phyloP scores from a whole-genome alignment of 2,888 invertebrate genomes.

The Dastarcus helophoroides region DNA sequence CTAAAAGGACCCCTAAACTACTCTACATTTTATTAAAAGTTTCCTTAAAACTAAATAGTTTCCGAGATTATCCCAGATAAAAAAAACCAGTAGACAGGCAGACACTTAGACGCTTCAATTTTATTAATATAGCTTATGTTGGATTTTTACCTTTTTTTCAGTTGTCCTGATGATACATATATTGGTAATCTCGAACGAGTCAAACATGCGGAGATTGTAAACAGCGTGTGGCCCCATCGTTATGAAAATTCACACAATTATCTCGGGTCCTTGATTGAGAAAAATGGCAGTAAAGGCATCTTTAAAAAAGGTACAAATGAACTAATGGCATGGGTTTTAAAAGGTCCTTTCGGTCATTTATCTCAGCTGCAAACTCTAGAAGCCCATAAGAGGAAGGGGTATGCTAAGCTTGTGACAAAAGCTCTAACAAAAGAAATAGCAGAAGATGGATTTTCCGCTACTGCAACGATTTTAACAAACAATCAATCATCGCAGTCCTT shows the following conservation, averaged over 20 bases:
- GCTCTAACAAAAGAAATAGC: constrained; percentile 28
- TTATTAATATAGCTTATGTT: too few species aligned
- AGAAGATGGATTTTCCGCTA: constrained; percentile 24
- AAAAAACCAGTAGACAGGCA: too few species aligned
- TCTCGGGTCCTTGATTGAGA: constrained; percentile 24
- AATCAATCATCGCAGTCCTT: constrained; percentile 30
- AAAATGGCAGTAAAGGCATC: constrained; percentile 31
- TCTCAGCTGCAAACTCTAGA: constrained; percentile 31
- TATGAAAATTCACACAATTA: constrained; percentile 24
- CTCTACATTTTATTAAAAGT: too few species aligned
- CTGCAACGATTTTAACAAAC: constrained; percentile 24
- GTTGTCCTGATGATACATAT: constrained; percentile 26
- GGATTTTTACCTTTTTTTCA: too few species aligned
- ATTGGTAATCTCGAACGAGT: constrained; percentile 23
- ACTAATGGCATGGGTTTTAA: constrained; percentile 32
- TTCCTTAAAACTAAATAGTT: too few species aligned
- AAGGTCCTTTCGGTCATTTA: constrained; percentile 28
- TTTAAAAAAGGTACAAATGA: constrained; percentile 28
- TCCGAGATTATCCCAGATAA: too few species aligned
- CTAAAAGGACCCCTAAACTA: too few species aligned
- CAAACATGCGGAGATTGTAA: constrained; percentile 24
- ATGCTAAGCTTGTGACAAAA: constrained; percentile 29
- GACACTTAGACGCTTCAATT: too few species aligned
- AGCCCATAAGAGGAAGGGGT: constrained; percentile 30
- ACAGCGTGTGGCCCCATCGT: constrained; percentile 30